These are phyloP conservation scores for Euura saliciscinereae DNA, from an alignment of 1,140 invertebrate genomes.

Conservation along the genomic window DNA sequence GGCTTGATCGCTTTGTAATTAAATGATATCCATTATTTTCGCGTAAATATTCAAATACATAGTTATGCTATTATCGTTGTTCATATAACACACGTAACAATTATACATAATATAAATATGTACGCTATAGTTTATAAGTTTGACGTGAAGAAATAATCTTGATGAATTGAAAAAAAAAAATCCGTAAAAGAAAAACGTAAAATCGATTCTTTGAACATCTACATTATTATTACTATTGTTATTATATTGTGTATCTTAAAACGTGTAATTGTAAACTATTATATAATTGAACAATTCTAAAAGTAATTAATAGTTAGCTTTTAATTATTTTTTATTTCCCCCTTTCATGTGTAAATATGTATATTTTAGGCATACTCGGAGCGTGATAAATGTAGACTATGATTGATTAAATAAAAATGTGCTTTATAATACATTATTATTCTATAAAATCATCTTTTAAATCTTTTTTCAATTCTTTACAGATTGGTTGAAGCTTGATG, in stretches of 20 bases:
- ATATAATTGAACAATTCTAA: neutral
- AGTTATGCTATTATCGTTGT: neutral
- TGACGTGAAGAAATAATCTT: too few relatives aligned
- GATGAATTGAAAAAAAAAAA: too few relatives aligned
- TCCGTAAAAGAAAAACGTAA: too few relatives aligned
- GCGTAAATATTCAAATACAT: neutral
- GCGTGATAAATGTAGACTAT: constrained; percentile 44
- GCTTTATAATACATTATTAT: constrained; percentile 31
- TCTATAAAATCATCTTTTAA: too few relatives aligned
- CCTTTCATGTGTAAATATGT: constrained; percentile 45
- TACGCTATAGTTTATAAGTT: too few relatives aligned
- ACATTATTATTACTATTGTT: too few relatives aligned
- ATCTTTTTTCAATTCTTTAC: too few relatives aligned
- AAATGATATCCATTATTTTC: neutral
- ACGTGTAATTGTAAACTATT: neutral
- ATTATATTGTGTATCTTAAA: neutral
- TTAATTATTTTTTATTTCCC: neutral
- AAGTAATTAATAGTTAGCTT: constrained; percentile 24
- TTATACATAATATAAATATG: too few relatives aligned
- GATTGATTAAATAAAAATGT: constrained; percentile 38
- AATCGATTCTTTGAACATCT: too few relatives aligned
- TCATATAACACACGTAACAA: neutral
- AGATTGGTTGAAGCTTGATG: too few relatives aligned
- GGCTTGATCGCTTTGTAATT: neutral
- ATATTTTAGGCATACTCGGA: constrained; percentile 43